phyloP scores from a whole-genome alignment of 2,113 vertebrate species.

The Emydura subglobosa region DNA sequence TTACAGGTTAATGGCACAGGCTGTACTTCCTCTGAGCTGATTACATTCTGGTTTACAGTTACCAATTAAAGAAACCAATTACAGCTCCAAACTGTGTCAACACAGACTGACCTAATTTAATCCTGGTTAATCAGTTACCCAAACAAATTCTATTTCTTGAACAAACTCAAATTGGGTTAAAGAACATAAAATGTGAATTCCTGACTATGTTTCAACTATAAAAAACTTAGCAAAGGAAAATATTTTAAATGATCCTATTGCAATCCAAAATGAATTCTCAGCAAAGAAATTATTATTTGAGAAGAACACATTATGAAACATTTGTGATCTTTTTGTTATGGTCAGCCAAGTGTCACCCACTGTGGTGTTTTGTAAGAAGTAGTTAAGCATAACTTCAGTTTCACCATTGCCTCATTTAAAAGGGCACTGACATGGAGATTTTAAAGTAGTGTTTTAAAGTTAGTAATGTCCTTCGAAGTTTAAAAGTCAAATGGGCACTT shows the following conservation, averaged over 20 bases:
- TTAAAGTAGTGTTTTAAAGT: not conserved
- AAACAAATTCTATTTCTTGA: conserved; percentile 53
- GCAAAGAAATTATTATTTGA: not conserved
- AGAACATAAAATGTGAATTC: not conserved
- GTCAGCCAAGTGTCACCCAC: not conserved
- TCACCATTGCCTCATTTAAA: not conserved
- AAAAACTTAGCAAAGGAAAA: not conserved
- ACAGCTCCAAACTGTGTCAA: conserved; percentile 48
- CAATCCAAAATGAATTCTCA: not conserved
- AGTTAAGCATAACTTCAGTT: not conserved
- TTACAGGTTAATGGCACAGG: not conserved
- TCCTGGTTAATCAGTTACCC: conserved; percentile 38
- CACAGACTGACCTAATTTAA: conserved; percentile 56
- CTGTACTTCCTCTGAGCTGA: conserved; percentile 23
- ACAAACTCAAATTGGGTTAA: conserved; percentile 37
- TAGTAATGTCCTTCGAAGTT: not conserved
- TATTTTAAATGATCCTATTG: not conserved
- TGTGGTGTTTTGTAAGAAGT: not conserved
- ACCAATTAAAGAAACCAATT: conserved; percentile 70
- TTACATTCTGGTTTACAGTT: conserved; percentile 43
- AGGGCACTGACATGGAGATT: not conserved
- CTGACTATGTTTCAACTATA: not conserved
- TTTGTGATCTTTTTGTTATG: not conserved
- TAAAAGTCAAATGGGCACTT: not conserved
- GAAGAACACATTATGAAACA: not conserved